Conservation (phyloP, 2,797 vertebrate genomes). For the Heterohyrax brucei region DNA sequence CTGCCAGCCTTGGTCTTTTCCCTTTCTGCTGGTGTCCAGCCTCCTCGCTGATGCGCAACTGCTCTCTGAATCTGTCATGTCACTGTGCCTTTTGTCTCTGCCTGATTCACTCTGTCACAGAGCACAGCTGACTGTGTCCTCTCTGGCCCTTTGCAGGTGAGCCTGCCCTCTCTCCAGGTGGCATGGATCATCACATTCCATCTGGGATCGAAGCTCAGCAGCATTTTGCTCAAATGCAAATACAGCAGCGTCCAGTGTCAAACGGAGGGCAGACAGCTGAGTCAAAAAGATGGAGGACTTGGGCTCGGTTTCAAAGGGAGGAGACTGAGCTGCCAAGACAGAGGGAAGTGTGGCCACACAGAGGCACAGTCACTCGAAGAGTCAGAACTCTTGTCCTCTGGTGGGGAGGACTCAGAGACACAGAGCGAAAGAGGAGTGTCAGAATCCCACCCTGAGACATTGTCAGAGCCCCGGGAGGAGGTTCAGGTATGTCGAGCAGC, state of each 20-base stretch:
- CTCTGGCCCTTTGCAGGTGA: neutral
- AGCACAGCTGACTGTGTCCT: neutral
- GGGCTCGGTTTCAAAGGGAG: constrained; percentile 49
- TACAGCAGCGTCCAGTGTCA: constrained; percentile 63
- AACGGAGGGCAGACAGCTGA: neutral
- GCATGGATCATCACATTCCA: neutral
- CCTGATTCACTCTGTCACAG: neutral
- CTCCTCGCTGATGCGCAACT: neutral
- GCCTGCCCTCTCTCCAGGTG: constrained; percentile 42
- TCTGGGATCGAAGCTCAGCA: constrained; percentile 18
- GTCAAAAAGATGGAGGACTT: constrained; percentile 23
- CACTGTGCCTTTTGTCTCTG: neutral
- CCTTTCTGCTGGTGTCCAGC: neutral
- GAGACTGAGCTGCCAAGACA: neutral
- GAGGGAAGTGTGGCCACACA: neutral
- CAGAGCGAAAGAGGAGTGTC: neutral
- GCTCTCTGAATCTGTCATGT: neutral
- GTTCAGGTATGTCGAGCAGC: neutral
- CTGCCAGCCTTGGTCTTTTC: neutral
- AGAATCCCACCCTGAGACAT: neutral
- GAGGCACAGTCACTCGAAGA: neutral
- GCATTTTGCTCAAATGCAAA: constrained; percentile 84
- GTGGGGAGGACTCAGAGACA: neutral
- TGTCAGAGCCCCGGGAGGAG: neutral
- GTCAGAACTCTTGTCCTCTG: neutral